Percentiles rank a stretch among this genome's conserved stretches.
phyloP scores from a whole-genome alignment of 2,888 invertebrate species.

The Pomacea canaliculata region DNA sequence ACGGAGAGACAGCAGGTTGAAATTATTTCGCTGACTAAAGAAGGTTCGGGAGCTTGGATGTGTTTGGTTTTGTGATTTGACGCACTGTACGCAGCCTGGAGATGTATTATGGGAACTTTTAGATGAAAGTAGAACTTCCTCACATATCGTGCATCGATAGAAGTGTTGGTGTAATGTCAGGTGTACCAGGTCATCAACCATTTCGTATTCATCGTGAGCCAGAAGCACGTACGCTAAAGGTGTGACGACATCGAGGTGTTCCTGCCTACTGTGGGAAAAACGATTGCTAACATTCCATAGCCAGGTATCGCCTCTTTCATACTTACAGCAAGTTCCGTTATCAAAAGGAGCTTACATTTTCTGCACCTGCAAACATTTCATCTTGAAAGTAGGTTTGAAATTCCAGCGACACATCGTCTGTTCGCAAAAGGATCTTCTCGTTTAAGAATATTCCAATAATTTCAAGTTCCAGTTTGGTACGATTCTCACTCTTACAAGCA shows the following conservation, averaged over 20 bases:
- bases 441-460: neutral
- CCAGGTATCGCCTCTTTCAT: neutral
- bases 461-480: constrained; percentile 1
- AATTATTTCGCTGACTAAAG: neutral
- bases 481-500: neutral
- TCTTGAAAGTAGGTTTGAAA: neutral
- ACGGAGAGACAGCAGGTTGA: constrained; percentile 1
- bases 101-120: neutral
- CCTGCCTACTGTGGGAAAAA: too few relatives aligned
- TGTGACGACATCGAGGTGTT: neutral
- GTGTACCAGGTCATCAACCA: neutral
- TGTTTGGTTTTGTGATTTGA: neutral
- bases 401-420: neutral
- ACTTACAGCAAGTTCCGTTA: constrained; percentile 3
- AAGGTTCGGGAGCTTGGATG: too few relatives aligned
- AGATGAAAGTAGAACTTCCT: neutral
- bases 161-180: constrained; percentile 8
- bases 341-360: neutral
- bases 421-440: neutral
- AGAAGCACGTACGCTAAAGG: constrained; percentile 3
- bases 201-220: constrained; percentile 5
- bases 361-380: neutral
- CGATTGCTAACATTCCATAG: neutral
- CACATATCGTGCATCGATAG: neutral
- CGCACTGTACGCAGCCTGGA: neutral